Percentiles rank a stretch among this genome's conserved stretches.
Conservation (phyloP, 1,140 invertebrate species). For the roundworm (Caenorhabditis elegans) region WBcel235 BX284603.4:7929501-7930000, state of each 20-base stretch:
- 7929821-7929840: background rate
- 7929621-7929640: background rate
- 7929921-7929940: background rate
- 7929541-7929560: background rate
- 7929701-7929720: background rate
- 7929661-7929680: background rate
- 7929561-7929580: background rate
- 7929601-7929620: background rate
- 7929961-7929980: too few relatives aligned
- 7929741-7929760: background rate
- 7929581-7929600: background rate
- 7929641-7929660: background rate
- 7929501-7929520: background rate
- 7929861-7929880: background rate
- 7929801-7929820: background rate
- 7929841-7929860: background rate
- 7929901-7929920: background rate
- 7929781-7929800: background rate
- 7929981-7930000: too few relatives aligned
- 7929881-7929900: background rate
- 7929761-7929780: background rate
- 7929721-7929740: background rate
- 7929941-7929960: background rate
- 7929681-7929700: background rate
- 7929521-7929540: background rate